A percentile compares a stretch with the other conserved stretches of the same genome.
phyloP scores from a whole-genome alignment of 1,140 invertebrate species.

The Prorops nasuta region DNA sequence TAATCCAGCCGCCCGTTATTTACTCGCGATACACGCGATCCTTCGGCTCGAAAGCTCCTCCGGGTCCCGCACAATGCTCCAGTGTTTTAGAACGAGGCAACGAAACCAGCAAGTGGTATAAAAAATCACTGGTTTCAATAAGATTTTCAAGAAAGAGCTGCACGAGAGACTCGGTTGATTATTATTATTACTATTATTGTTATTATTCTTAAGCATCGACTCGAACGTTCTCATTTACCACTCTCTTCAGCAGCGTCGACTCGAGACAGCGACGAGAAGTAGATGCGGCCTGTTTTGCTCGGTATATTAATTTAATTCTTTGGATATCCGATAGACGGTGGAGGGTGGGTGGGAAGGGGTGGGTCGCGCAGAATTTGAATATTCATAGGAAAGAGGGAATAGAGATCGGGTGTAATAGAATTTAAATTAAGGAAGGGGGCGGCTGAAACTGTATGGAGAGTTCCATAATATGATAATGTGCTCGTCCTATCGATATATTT shows the following conservation, averaged over 20 bases:
- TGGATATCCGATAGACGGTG: slow-evolving; percentile 52
- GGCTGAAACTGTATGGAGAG: slow-evolving; percentile 39
- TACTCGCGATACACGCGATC: background rate
- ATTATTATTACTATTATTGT: no score
- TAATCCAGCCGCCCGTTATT: background rate
- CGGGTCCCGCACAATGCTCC: no score
- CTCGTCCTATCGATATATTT: slow-evolving; percentile 39
- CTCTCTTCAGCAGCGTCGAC: no score
- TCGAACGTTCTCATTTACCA: no score
- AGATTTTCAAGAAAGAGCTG: no score
- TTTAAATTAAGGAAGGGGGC: slow-evolving; percentile 52
- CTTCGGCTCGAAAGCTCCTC: no score
- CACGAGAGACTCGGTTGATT: no score
- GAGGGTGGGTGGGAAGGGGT: slow-evolving; percentile 25
- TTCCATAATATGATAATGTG: slow-evolving; percentile 43
- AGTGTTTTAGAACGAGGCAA: no score
- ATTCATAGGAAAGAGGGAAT: slow-evolving; percentile 56
- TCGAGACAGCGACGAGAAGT: slow-evolving; percentile 11
- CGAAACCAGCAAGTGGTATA: no score
- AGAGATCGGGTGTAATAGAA: slow-evolving; percentile 55
- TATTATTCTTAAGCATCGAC: no score
- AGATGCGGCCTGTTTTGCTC: slow-evolving; percentile 44
- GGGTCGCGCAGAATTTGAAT: slow-evolving; percentile 44
- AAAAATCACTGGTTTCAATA: no score
- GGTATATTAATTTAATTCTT: slow-evolving; percentile 57